Conservation (phyloP, 2,888 invertebrate species). For the Hipparchia semele region DNA sequence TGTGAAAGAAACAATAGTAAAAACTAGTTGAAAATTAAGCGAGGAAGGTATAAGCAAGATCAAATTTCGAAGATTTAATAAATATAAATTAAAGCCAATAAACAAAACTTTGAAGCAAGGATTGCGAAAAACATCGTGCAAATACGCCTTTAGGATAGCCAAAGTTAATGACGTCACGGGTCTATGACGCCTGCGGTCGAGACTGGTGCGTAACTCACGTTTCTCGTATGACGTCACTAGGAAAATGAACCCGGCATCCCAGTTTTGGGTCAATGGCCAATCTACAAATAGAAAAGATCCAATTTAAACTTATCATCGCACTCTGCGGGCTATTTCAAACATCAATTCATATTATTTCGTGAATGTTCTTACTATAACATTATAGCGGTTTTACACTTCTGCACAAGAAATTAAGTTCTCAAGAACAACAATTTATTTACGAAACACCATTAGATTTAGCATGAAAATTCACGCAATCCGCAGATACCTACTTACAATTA, state of each 20-base stretch:
- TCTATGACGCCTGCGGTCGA: constrained; percentile 51
- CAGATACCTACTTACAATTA: constrained; percentile 14
- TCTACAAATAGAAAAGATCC: constrained; percentile 79
- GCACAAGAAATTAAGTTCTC: neutral
- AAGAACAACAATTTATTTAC: constrained; percentile 10
- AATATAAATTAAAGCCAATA: constrained; percentile 22
- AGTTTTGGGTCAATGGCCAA: constrained; percentile 81
- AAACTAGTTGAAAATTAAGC: neutral
- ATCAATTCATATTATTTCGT: constrained; percentile 36
- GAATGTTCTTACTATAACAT: constrained; percentile 27
- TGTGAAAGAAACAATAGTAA: neutral
- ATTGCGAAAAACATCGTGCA: constrained; percentile 27
- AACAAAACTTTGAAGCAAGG: constrained; percentile 27
- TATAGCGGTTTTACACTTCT: constrained; percentile 14
- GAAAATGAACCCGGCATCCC: constrained; percentile 80
- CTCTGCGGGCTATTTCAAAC: constrained; percentile 28
- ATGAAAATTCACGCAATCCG: constrained; percentile 33
- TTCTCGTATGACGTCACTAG: constrained; percentile 80
- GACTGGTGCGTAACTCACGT: constrained; percentile 70
- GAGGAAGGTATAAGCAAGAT: neutral
- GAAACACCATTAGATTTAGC: constrained; percentile 20
- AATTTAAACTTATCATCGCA: constrained; percentile 42
- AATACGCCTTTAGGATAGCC: constrained; percentile 45
- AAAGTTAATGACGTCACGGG: constrained; percentile 58
- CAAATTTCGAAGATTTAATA: neutral